Evolutionary conservation across 2,888 invertebrate genomes (phyloP).

Genomic region (Perizoma affinitatum): DNA sequence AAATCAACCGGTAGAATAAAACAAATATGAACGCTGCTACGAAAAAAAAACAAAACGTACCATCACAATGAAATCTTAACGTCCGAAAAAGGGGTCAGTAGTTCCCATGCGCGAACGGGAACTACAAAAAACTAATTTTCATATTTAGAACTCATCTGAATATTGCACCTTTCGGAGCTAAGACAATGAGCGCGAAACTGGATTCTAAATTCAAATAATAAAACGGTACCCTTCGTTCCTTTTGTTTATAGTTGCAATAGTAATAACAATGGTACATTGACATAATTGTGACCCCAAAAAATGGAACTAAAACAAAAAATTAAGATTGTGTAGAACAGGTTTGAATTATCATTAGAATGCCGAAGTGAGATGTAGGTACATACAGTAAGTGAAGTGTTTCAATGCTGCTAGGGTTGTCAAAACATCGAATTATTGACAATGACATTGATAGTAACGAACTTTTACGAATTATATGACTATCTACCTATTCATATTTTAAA

Average conservation of each 20-base stretch:
- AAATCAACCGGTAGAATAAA: slow-evolving; percentile 49
- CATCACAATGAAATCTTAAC: slow-evolving; percentile 58
- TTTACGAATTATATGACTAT: too few relatives aligned
- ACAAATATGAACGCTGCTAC: slow-evolving; percentile 58
- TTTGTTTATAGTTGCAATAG: slow-evolving; percentile 70
- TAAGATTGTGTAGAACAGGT: slow-evolving; percentile 80
- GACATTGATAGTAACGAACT: too few relatives aligned
- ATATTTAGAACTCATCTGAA: slow-evolving; percentile 59
- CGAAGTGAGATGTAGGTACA: slow-evolving; percentile 71
- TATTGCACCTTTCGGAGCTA: slow-evolving; percentile 71
- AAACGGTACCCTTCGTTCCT: slow-evolving; percentile 58
- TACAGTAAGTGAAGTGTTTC: slow-evolving; percentile 64
- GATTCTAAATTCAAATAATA: slow-evolving; percentile 58
- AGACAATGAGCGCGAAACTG: slow-evolving; percentile 64
- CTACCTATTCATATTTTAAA: too few relatives aligned
- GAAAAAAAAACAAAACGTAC: slow-evolving; percentile 60
- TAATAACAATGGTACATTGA: slow-evolving; percentile 72
- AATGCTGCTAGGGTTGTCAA: slow-evolving; percentile 58
- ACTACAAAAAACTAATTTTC: slow-evolving; percentile 72
- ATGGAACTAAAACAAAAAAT: slow-evolving; percentile 78
- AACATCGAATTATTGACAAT: background rate
- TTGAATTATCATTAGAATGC: slow-evolving; percentile 78
- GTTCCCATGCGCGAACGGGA: slow-evolving; percentile 67
- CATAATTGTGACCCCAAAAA: slow-evolving; percentile 72
- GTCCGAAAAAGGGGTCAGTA: slow-evolving; percentile 72